Percentiles rank a stretch among this genome's conserved stretches.
phyloP scores from a whole-genome alignment of 2,113 vertebrate species.

The Zeus faber region DNA sequence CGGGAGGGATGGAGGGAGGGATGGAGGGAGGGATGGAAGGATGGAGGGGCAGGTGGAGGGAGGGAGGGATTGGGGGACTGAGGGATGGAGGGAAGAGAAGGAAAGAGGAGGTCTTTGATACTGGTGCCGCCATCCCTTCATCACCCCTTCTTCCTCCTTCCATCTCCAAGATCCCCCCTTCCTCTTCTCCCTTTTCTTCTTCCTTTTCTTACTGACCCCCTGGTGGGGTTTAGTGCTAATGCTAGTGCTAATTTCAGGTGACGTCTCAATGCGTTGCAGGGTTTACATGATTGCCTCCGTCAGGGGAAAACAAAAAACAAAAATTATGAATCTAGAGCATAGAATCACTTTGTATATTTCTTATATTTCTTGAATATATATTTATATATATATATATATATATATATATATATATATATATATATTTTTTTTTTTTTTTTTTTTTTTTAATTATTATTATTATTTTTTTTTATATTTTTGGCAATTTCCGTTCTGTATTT shows the following conservation, averaged over 20 bases:
- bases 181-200: conserved; percentile 1
- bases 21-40: conserved; percentile 33
- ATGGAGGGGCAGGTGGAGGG: too few species aligned
- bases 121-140: not conserved
- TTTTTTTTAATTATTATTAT: too few species aligned
- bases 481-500: too few species aligned
- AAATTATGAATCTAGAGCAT: not conserved
- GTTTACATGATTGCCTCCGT: too few species aligned
- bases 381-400: too few species aligned
- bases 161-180: not conserved
- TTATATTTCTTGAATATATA: too few species aligned
- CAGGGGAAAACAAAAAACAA: not conserved
- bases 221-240: too few species aligned
- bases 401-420: too few species aligned
- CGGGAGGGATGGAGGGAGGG: too few species aligned
- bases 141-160: conserved; percentile 36
- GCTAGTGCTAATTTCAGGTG: not conserved
- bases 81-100: not conserved
- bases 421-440: too few species aligned
- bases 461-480: too few species aligned
- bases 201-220: conserved; percentile 7
- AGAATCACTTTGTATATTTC: too few species aligned
- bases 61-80: conserved; percentile 40
- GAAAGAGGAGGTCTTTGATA: not conserved
- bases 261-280: conserved; percentile 43